Percentiles rank a stretch among this genome's conserved stretches.
Evolutionary conservation across 92 coral and sea anemone species (phyloP).

Genomic region (Pocillopora grandis): DNA sequence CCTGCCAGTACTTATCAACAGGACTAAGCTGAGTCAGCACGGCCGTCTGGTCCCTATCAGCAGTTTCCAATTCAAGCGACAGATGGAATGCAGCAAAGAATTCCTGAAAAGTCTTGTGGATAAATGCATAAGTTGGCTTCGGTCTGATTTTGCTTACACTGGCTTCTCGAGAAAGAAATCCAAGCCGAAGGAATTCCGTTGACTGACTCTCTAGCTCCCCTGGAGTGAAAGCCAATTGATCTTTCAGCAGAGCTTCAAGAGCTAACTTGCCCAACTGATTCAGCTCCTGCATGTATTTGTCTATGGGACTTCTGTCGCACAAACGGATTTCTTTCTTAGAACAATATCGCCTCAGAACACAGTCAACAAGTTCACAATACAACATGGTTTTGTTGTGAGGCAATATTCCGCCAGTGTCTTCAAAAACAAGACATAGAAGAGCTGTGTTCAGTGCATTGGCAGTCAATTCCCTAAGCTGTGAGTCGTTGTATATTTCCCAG

Average conservation of each 20-base stretch:
- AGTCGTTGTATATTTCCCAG: not conserved
- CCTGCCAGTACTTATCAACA: slow-evolving; percentile 23
- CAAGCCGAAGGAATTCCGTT: not conserved
- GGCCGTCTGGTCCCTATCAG: not conserved
- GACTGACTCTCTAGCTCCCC: not conserved
- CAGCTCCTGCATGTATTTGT: not conserved
- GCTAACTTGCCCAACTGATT: not conserved
- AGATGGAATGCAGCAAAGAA: not conserved
- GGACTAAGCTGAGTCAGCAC: slow-evolving; percentile 10
- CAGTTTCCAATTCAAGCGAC: not conserved
- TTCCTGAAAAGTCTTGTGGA: slow-evolving; percentile 26
- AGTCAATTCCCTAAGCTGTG: slow-evolving; percentile 2
- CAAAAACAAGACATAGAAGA: too few relatives aligned
- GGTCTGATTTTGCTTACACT: not conserved
- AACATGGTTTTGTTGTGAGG: not conserved
- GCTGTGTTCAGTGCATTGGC: too few relatives aligned
- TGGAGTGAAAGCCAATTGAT: not conserved
- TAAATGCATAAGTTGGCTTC: too few relatives aligned
- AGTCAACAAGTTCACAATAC: not conserved
- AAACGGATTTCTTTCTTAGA: not conserved
- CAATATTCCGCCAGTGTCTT: too few relatives aligned
- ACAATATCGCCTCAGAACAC: not conserved
- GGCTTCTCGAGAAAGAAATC: not conserved
- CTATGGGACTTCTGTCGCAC: not conserved
- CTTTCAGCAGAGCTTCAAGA: not conserved